These are phyloP conservation scores for Gambusia holbrooki DNA, from an alignment of 2,113 vertebrate genomes.

Conservation along the genomic window DNA sequence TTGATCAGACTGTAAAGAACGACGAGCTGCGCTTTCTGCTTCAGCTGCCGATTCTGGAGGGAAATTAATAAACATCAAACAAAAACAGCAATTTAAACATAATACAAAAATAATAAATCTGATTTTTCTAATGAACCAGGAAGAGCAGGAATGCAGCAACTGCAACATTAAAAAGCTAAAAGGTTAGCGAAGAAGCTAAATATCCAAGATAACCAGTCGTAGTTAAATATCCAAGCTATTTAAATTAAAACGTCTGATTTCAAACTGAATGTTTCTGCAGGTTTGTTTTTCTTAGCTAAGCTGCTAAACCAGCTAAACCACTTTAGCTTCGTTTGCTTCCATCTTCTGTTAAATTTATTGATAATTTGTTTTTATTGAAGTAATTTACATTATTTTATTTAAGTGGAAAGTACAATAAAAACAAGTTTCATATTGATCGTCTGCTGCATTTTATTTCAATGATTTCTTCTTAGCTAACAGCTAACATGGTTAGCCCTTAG, in stretches of 20 bases:
- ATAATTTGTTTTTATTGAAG: neutral
- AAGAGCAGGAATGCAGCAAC: neutral
- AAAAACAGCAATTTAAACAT: neutral
- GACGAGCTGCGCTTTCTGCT: neutral
- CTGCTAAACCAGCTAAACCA: neutral
- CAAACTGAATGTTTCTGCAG: neutral
- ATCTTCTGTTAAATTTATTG: neutral
- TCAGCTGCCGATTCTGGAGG: neutral
- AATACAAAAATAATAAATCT: neutral
- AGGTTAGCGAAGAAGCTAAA: too few species aligned
- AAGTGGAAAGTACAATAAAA: constrained; percentile 19
- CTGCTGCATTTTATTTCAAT: neutral
- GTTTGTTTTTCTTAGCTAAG: neutral
- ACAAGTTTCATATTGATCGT: neutral
- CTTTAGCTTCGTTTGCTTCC: neutral
- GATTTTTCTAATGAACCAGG: neutral
- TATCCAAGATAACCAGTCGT: too few species aligned
- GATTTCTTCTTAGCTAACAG: neutral
- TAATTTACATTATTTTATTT: neutral
- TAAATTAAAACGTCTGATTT: neutral
- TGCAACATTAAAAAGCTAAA: neutral
- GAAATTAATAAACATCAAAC: neutral
- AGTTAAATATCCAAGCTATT: too few species aligned
- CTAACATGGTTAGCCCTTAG: neutral
- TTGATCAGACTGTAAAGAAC: neutral